Evolutionary conservation across 2,888 invertebrate genomes (phyloP).

Genomic region (Hyposoter didymator): DNA sequence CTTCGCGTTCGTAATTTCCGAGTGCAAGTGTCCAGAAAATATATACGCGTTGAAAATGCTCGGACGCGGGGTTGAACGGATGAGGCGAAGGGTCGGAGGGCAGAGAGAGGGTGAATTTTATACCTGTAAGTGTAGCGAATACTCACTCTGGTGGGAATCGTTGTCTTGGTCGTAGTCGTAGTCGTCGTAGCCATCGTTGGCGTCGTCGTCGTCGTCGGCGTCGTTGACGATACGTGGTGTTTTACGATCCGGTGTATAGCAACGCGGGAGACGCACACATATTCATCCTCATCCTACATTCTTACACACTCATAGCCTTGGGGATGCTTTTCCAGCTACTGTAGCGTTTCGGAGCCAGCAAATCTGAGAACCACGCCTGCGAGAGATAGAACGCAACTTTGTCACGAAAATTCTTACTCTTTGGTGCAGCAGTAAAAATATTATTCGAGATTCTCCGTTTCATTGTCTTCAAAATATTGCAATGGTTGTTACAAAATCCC

Average conservation of each 20-base stretch:
- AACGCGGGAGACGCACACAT: slow-evolving; percentile 22
- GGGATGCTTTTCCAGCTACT: slow-evolving; percentile 47
- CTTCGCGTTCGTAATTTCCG: slow-evolving; percentile 54
- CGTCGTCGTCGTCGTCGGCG: slow-evolving; percentile 50
- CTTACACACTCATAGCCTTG: slow-evolving; percentile 23
- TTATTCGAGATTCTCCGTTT: slow-evolving; percentile 52
- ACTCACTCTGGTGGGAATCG: slow-evolving; percentile 51
- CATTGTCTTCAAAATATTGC: slow-evolving; percentile 20
- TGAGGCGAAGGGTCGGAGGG: slow-evolving; percentile 12
- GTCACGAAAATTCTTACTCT: slow-evolving; percentile 59
- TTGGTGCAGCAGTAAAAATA: slow-evolving; percentile 47
- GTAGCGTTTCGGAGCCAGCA: slow-evolving; percentile 45
- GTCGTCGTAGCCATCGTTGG: slow-evolving; percentile 40
- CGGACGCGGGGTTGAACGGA: slow-evolving; percentile 21
- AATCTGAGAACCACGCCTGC: slow-evolving; percentile 56
- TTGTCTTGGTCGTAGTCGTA: slow-evolving; percentile 35
- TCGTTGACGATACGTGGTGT: slow-evolving; percentile 62
- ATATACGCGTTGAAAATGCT: slow-evolving; percentile 48
- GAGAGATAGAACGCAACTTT: slow-evolving; percentile 47
- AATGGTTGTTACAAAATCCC: slow-evolving; percentile 6
- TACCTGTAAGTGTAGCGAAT: slow-evolving; percentile 59
- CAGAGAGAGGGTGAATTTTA: slow-evolving; percentile 48
- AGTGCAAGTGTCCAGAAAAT: slow-evolving; percentile 65
- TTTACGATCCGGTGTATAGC: slow-evolving; percentile 64
- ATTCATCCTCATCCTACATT: slow-evolving; percentile 10